Conservation (phyloP, 2,888 invertebrate genomes). For the Clepsis dumicolana region DNA sequence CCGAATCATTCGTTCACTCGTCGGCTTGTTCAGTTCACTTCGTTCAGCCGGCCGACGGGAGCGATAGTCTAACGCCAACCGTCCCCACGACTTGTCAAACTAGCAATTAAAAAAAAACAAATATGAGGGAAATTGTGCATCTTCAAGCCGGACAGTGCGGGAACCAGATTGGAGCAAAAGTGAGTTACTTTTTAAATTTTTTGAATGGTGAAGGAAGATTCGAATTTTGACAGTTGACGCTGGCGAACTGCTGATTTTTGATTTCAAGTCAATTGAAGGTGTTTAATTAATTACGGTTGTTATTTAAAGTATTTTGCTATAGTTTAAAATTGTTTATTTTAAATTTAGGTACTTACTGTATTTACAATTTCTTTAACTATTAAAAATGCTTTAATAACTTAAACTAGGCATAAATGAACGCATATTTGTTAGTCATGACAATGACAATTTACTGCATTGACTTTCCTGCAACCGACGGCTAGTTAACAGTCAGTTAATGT, state of each 20-base stretch:
- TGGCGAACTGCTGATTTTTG: neutral
- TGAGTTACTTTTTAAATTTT: constrained; percentile 62
- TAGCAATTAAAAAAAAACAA: constrained; percentile 59
- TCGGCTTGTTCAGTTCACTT: constrained; percentile 64
- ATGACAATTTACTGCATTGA: neutral
- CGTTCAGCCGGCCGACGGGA: constrained; percentile 59
- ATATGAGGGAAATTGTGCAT: constrained; percentile 94
- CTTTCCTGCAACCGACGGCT: neutral
- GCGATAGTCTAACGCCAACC: constrained; percentile 27
- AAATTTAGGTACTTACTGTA: neutral
- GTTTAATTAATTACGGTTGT: neutral
- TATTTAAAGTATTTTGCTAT: neutral
- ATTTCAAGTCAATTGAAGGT: neutral
- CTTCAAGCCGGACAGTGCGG: constrained; percentile 94
- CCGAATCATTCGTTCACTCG: constrained; percentile 54
- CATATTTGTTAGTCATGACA: neutral
- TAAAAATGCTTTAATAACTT: neutral
- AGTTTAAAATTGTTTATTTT: neutral
- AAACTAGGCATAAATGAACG: neutral
- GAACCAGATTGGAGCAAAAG: constrained; percentile 91
- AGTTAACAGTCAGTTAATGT: neutral
- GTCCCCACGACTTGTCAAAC: constrained; percentile 32
- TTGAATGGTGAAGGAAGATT: constrained; percentile 46
- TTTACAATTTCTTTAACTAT: neutral
- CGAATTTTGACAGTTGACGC: constrained; percentile 43